Evolutionary conservation across 37 sponge, comb jelly and placozoan genomes (phyloP).

Genomic region (Oscarella lobularis): DNA sequence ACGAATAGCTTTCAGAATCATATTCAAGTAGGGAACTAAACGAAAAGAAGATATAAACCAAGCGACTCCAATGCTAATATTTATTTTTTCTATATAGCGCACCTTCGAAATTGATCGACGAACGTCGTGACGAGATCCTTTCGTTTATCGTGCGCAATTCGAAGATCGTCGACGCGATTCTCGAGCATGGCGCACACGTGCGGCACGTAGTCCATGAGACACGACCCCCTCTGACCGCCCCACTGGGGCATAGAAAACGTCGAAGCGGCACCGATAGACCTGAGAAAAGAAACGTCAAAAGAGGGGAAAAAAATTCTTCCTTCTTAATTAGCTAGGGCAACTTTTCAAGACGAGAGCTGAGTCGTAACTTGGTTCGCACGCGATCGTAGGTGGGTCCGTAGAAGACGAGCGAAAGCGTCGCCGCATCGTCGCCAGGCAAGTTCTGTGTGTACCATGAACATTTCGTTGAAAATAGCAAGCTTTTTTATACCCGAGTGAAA

Average conservation of each 20-base stretch:
- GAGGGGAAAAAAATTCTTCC: too few species aligned
- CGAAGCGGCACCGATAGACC: conserved; percentile 17
- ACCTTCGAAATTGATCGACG: conserved; percentile 32
- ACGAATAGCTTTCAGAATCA: conserved; percentile 56
- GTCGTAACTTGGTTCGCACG: neutral
- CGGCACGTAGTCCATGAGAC: conserved; percentile 69
- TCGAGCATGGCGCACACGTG: conserved; percentile 28
- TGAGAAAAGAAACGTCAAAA: too few species aligned
- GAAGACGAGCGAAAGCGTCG: neutral
- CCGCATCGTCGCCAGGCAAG: neutral
- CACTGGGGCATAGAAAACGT: conserved; percentile 35
- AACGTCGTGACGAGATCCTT: conserved; percentile 46
- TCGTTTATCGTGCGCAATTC: conserved; percentile 18
- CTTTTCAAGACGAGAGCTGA: neutral
- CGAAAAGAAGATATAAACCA: too few species aligned
- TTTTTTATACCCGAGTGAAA: neutral
- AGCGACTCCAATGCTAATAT: too few species aligned
- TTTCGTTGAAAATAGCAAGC: neutral
- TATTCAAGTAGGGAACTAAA: conserved; percentile 50
- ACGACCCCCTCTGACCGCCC: conserved; percentile 30
- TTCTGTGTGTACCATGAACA: neutral
- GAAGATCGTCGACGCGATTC: conserved; percentile 22
- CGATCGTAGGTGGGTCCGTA: neutral
- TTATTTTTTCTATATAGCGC: neutral
- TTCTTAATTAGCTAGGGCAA: too few species aligned